These are phyloP conservation scores for Scrobipalpa atriplicella DNA, from an alignment of 2,888 invertebrate species.

Conservation along the genomic window DNA sequence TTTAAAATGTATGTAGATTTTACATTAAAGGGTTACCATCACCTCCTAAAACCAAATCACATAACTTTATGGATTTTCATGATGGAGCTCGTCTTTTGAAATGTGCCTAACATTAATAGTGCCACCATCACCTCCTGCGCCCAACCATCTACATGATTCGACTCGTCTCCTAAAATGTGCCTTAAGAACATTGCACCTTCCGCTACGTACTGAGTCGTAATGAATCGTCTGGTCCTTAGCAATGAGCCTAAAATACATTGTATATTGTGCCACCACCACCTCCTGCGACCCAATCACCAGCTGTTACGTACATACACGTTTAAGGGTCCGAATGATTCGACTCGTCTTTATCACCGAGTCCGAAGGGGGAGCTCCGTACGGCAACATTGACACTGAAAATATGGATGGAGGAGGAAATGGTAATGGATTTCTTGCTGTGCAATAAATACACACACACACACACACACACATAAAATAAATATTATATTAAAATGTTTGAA, in stretches of 20 bases:
- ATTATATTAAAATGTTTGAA: no score
- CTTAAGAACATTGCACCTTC: no score
- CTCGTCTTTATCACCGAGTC: conserved; percentile 62
- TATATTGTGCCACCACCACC: neutral
- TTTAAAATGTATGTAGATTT: no score
- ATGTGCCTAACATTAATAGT: neutral
- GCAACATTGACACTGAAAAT: conserved; percentile 68
- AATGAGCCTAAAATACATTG: no score
- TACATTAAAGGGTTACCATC: no score
- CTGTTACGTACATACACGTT: conserved; percentile 77
- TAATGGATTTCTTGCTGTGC: neutral
- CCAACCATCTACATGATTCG: conserved; percentile 50
- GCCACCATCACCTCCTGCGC: neutral
- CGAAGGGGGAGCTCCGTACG: conserved; percentile 54
- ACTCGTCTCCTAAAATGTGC: conserved; percentile 50
- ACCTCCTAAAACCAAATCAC: no score
- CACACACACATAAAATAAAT: no score
- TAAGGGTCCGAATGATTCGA: conserved; percentile 69
- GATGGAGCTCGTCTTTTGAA: neutral
- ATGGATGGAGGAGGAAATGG: conserved; percentile 34
- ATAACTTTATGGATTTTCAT: no score
- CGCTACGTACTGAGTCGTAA: no score
- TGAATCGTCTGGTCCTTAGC: no score
- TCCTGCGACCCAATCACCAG: conserved; percentile 14
- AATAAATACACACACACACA: no score